These are phyloP conservation scores for Taenaris catops DNA, from an alignment of 2,888 invertebrate species.

Conservation along the genomic window DNA sequence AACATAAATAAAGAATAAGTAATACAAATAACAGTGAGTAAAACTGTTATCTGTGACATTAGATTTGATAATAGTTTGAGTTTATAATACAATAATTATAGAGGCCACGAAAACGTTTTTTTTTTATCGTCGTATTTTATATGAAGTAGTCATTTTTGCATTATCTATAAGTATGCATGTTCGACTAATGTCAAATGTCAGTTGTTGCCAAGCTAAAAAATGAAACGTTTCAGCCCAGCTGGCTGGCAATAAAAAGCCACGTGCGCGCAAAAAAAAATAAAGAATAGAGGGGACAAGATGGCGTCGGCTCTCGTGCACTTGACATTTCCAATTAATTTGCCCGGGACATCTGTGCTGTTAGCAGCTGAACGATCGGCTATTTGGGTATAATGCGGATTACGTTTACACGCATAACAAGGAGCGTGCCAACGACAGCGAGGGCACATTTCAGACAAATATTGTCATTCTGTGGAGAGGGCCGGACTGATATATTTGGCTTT, in stretches of 20 bases:
- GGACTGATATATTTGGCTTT: too few relatives aligned
- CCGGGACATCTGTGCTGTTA: slow-evolving; percentile 72
- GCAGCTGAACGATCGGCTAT: slow-evolving; percentile 67
- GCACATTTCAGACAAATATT: slow-evolving; percentile 29
- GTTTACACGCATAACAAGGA: slow-evolving; percentile 40
- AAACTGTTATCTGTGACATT: too few relatives aligned
- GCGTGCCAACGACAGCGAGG: slow-evolving; percentile 34
- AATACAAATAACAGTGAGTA: too few relatives aligned
- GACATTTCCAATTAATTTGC: slow-evolving; percentile 80
- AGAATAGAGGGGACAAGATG: slow-evolving; percentile 61
- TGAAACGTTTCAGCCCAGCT: slow-evolving; percentile 56
- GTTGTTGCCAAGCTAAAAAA: slow-evolving; percentile 44
- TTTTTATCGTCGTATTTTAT: too few relatives aligned
- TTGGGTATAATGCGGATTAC: slow-evolving; percentile 61
- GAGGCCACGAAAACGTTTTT: too few relatives aligned
- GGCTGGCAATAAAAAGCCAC: slow-evolving; percentile 64
- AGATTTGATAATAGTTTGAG: too few relatives aligned
- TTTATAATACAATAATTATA: too few relatives aligned
- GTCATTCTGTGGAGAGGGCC: slow-evolving; percentile 22
- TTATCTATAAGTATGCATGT: slow-evolving; percentile 16
- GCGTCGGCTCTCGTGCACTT: slow-evolving; percentile 65
- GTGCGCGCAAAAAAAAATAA: slow-evolving; percentile 67
- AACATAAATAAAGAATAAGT: too few relatives aligned
- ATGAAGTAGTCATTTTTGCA: too few relatives aligned
- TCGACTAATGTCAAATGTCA: slow-evolving; percentile 46